Base-by-base conservation (phyloP, 2,888 invertebrate genomes). In the Busseola fusca region DNA sequence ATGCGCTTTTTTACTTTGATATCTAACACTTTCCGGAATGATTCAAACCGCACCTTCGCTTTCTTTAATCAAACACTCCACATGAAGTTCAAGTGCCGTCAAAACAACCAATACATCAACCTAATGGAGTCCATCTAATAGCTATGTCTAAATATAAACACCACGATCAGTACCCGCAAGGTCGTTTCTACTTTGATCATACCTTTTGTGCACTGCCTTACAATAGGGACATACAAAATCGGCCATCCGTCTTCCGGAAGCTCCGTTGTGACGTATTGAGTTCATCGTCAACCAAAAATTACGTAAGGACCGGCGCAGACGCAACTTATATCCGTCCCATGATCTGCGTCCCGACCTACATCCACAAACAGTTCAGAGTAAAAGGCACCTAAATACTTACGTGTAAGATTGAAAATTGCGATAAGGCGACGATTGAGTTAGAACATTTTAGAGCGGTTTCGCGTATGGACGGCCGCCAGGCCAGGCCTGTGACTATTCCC, bases 401-500 rank as follows among this genome's bases (percentile, higher is more conserved):
- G 79, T 78, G 72, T 91, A 94, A 91, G 93, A 90, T 87, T 90
- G 90, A 92, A 85, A 89, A 86, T 94, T 83, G 89, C 83, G 80
- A 82, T 86, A 87, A 85, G 86, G 84, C 70, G 83, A 80, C 83
- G 81, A 81, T 86, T 81, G 87, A 87, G 90, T 91, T 91, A 87
- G 84, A 91, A 87, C 91, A 86, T 90, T 89, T 90, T 86, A 84
- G 82, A 84, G 81, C 83, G 85, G 81, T 81, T 81, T 84, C 79
- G 78, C 79, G 88, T 87, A 94, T 95, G 95, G 95, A 94, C 93
- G 91, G 86, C 87, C 88, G 95, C 95, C 95, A 95, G 94, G 95
- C 95, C 95, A 93, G 95, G 95, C 86, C 89, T 92, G 93, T 87
- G 94, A 94, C 95, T 95, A 95, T 95, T 95, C 95, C 95, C 95